Evolutionary conservation across 2,113 vertebrate species (phyloP).

Genomic region (Bucco capensis): DNA sequence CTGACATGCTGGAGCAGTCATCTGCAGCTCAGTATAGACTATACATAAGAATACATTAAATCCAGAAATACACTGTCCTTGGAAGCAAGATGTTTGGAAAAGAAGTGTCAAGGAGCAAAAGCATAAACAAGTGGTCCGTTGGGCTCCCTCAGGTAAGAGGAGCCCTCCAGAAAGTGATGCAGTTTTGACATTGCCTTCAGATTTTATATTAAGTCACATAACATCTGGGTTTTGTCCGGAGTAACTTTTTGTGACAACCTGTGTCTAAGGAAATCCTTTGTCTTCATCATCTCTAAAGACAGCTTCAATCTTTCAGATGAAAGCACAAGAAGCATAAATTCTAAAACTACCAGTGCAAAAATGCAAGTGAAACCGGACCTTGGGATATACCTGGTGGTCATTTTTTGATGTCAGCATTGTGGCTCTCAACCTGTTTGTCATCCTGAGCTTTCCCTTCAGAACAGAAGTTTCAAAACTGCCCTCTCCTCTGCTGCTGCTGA

Average conservation of each 20-base stretch:
- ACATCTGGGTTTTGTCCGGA: background rate
- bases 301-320: background rate
- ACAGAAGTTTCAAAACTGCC: background rate
- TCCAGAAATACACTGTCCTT: background rate
- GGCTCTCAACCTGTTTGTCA: background rate
- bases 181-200: background rate
- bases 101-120: background rate
- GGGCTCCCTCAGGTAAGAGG: background rate
- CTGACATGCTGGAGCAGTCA: background rate
- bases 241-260: background rate
- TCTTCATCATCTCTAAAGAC: background rate
- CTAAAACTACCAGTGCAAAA: background rate
- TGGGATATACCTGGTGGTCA: background rate
- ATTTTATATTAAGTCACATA: background rate
- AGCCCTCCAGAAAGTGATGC: background rate
- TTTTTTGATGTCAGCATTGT: background rate
- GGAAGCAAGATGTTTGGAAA: background rate
- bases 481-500: background rate
- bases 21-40: background rate
- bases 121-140: background rate
- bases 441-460: background rate
- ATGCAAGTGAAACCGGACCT: background rate
- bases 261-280: background rate
- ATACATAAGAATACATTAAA: fast-evolving
- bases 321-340: background rate